Conservation (phyloP, 2,888 invertebrate genomes). For the Labia minor region DNA sequence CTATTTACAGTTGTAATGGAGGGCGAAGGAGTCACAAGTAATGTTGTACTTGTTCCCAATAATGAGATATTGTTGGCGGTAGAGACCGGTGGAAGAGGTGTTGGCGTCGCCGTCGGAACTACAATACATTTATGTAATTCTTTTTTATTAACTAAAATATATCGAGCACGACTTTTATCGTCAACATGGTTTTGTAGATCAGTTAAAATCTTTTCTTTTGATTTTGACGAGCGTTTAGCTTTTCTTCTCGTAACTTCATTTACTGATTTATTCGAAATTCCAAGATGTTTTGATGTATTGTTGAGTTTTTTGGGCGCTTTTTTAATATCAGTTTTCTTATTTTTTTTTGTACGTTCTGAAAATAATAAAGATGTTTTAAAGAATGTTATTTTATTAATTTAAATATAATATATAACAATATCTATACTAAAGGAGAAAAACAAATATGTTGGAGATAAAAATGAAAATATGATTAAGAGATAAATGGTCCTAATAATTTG, state of each 20-base stretch:
- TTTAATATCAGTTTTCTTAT: background rate
- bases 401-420: too few relatives aligned
- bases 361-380: too few relatives aligned
- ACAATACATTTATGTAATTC: background rate
- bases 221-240: background rate
- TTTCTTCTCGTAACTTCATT: background rate
- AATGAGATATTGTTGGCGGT: background rate
- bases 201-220: background rate
- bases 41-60: background rate
- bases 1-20: background rate
- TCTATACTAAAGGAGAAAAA: too few relatives aligned
- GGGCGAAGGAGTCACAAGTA: background rate
- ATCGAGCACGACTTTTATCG: background rate
- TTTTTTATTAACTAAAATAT: background rate
- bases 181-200: background rate
- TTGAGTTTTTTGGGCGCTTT: background rate
- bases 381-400: too few relatives aligned
- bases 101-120: background rate
- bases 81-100: background rate
- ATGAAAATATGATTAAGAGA: too few relatives aligned
- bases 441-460: too few relatives aligned
- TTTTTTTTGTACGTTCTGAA: background rate
- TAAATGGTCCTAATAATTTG: too few relatives aligned
- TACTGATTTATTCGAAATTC: background rate
- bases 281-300: background rate